Evolutionary conservation across 2,888 invertebrate genomes (phyloP), one percentile per base, ranked within the genome.

Genomic region (Pandemis cinnamomeana): DNA sequence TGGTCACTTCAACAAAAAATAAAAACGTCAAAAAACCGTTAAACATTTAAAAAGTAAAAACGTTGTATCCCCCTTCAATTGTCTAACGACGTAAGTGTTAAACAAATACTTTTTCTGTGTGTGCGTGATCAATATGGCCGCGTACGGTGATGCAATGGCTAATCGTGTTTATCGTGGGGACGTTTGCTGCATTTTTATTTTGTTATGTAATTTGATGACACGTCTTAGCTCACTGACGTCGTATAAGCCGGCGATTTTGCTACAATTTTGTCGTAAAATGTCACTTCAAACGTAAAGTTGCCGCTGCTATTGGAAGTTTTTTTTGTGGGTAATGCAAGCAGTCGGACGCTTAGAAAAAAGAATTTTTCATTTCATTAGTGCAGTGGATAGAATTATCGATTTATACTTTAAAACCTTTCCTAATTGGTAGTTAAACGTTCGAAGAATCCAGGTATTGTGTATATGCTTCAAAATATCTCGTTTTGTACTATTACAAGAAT

Each of bases 101-200:
- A 55, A 55, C 15, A 55, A 55, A 63, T 76, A 64, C 48, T 75
- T 71, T 77, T 79, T 78, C 62, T 64, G 44, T 69, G 70, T 77
- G 75, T 76, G 75, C 76, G 75, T 78, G 78, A 75, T 76, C 75
- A 71, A 61, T 42, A 71, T 78, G 77, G 79, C 60, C 79, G 77
- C 80, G 78, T 77, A 81, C 83, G 82, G 80, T 92, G 91, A 92
- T 87, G 92, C 86, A 93, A 92, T 87, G 82, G 80, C 87, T 90
- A 91, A 91, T 89, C 88, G 85, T 83, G 89, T 86, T 86, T 88
- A 91, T 91, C 86, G 89, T 89, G 87, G 84, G 84, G 85, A 87
- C 83, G 90, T 80, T 86, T 74, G 73, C 79, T 77, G 91, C 87
- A 91, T 92, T 91, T 90, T 91, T 88, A 83, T 80, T 77, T 66